These are phyloP conservation scores for Aethina tumida DNA, from an alignment of 1,140 invertebrate species.

Conservation along the genomic window DNA sequence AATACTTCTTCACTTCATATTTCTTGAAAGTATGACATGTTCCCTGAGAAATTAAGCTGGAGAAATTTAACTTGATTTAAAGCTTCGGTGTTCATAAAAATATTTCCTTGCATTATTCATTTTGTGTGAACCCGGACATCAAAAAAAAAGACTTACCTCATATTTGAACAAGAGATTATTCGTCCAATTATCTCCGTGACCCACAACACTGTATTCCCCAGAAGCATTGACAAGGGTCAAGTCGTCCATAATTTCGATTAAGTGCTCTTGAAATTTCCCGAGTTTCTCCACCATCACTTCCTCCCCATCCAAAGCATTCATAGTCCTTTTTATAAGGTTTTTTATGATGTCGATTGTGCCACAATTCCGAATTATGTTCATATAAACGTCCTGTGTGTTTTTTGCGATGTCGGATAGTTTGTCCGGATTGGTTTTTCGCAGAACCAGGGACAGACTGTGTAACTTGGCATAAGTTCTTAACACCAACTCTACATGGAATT, in stretches of 20 bases:
- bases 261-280: too few species aligned
- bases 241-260: too few species aligned
- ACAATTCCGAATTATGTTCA: too few species aligned
- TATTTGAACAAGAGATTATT: conserved; percentile 48
- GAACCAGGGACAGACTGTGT: conserved; percentile 43
- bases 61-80: too few species aligned
- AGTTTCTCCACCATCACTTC: conserved; percentile 7
- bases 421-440: conserved; percentile 36
- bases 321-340: conserved; percentile 21
- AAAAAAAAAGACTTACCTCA: conserved; percentile 21
- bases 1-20: too few species aligned
- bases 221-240: conserved; percentile 5
- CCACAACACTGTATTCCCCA: conserved; percentile 28
- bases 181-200: conserved; percentile 44
- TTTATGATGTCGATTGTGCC: conserved; percentile 14
- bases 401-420: conserved; percentile 23
- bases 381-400: too few species aligned
- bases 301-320: conserved; percentile 9
- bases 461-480: conserved; percentile 42
- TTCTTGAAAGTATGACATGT: too few species aligned
- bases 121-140: too few species aligned
- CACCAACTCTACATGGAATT: conserved; percentile 37
- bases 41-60: too few species aligned
- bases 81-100: too few species aligned
- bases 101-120: too few species aligned